Evolutionary conservation across 2,888 invertebrate species (phyloP).

Genomic region (Crossocerus cetratus): DNA sequence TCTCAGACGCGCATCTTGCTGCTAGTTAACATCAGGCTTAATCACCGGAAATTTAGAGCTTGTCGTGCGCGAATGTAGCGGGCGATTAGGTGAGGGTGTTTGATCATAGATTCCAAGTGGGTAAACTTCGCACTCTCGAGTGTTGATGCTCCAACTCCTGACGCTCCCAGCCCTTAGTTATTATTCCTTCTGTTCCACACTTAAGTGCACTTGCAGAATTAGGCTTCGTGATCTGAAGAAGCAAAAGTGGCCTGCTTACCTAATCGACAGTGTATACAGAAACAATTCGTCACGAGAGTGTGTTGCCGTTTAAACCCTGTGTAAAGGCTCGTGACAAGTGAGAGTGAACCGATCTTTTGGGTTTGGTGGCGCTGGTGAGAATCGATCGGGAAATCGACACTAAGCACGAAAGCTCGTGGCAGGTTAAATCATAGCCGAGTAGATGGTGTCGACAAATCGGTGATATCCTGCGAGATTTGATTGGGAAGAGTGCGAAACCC

Average conservation of each 20-base stretch:
- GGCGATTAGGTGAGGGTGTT: constrained; percentile 19
- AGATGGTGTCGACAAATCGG: not conserved
- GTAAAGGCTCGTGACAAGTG: no score
- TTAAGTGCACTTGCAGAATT: no score
- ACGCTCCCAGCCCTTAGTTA: no score
- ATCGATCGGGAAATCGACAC: not conserved
- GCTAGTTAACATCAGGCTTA: constrained; percentile 45
- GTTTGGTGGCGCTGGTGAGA: no score
- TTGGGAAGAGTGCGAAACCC: not conserved
- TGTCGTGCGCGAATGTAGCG: constrained; percentile 24
- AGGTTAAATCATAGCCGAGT: not conserved
- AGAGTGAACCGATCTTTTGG: no score
- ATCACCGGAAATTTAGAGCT: constrained; percentile 43
- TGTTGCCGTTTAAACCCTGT: no score
- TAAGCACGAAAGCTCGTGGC: not conserved
- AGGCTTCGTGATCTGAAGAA: no score
- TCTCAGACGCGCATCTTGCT: constrained; percentile 32
- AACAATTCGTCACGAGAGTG: no score
- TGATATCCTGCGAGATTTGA: not conserved
- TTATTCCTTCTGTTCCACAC: no score
- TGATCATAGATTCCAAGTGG: constrained; percentile 21
- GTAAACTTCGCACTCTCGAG: constrained; percentile 16
- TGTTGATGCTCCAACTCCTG: not conserved
- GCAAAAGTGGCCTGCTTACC: no score
- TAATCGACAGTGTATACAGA: no score